These are phyloP conservation scores for Heteronetta atricapilla DNA, from an alignment of 2,113 vertebrate species.

Conservation along the genomic window DNA sequence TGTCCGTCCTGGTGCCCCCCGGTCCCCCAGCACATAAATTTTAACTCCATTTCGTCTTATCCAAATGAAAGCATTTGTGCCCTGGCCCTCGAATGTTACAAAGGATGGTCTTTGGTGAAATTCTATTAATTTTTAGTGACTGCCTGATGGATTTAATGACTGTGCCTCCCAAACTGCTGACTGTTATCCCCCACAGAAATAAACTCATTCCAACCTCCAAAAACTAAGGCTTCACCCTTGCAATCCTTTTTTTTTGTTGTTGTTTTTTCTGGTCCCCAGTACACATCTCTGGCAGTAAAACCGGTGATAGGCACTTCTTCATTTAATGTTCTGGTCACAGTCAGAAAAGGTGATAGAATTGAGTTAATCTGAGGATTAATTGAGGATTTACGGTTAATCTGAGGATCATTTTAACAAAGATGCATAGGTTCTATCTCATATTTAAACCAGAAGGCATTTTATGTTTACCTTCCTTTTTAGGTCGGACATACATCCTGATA, in stretches of 20 bases:
- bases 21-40: background rate
- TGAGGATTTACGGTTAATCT: background rate
- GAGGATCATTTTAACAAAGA: background rate
- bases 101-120: background rate
- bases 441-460: background rate
- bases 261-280: background rate
- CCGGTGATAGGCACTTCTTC: background rate
- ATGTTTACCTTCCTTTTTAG: background rate
- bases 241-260: background rate
- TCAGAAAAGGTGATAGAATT: background rate
- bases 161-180: background rate
- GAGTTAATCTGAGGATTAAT: slow-evolving; percentile 17
- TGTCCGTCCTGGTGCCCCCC: too few species aligned
- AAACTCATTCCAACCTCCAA: background rate
- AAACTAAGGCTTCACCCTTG: background rate
- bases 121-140: background rate
- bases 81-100: background rate
- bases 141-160: background rate
- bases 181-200: background rate
- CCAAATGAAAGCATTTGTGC: background rate
- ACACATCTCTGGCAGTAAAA: background rate
- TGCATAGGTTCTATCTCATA: background rate
- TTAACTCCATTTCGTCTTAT: background rate
- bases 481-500: background rate
- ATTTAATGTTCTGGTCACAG: background rate